Base-by-base conservation (phyloP, 2,888 invertebrate genomes). In the Brachypalpus laphriformis region DNA sequence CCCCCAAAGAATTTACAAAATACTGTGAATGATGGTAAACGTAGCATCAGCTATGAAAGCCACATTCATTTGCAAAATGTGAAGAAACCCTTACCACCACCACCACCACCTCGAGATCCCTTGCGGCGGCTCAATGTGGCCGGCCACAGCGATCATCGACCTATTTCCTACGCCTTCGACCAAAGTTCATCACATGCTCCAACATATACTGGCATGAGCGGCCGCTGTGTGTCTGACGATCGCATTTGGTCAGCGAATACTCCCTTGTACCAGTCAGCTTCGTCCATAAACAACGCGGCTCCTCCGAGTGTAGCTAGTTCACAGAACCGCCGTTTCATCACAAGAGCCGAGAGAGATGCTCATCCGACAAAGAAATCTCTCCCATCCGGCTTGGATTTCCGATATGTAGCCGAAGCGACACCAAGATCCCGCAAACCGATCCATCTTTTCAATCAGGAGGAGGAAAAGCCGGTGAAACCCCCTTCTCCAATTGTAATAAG, bases 31-130 rank as follows among this genome's bases (percentile, higher is more conserved):
- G 89, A 90, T 51, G 88, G 88, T 0, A 91, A 91, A 87, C 89
- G 92, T 1, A 91, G 92, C 89, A 90, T 92, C 16, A 92, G 92
- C 88, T 92, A 90, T 47, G 92, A 92, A 61, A 92, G 90, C 68
- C 91, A 92, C 57, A 91, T 92, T 11, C 90, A 92, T 54, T 56
- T 91, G 71, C 91, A 91, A 81, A 91, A 91, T 66, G 71, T 82
- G 0, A 88, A 87, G 75, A 91, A 91, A 63, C 93, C 93, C 56
- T 89, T 94, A 40, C 96, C 96, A 4, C 96, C 97, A 0, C 95
- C 95, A 3, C 96, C 96, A 28, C 96, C 97, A 0, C 96, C 96
- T n/a, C 93, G 96, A 88, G 96, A 96, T 91, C 96, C 95, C 87
- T 93, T 94, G 88, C 93, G 95, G 78, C 89, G 92, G 71, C 92